A percentile compares a stretch with the other conserved stretches of the same genome.
phyloP scores from a whole-genome alignment of 1,140 invertebrate species.

The Cyclargus thomasi region DNA sequence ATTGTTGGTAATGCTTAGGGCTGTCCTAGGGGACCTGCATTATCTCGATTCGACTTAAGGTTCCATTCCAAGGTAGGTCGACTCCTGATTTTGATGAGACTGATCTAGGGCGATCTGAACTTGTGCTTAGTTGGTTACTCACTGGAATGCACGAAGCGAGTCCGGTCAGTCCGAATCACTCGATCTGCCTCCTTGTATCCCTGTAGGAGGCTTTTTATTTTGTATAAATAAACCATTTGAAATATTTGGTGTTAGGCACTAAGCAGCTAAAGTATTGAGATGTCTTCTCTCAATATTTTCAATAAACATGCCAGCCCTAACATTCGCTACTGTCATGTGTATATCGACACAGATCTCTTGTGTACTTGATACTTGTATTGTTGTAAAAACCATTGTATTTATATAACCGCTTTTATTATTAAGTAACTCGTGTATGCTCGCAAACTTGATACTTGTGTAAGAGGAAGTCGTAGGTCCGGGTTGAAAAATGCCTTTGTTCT shows the following conservation, averaged over 20 bases:
- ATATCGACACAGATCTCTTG: not conserved
- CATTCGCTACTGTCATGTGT: not conserved
- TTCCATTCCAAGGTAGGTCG: too few relatives aligned
- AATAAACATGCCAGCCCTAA: not conserved
- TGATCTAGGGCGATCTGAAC: too few relatives aligned
- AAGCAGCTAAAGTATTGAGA: too few relatives aligned
- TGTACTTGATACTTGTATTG: not conserved
- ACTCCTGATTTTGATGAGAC: too few relatives aligned
- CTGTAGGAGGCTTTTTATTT: too few relatives aligned
- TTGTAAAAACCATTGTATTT: slow-evolving; percentile 6
- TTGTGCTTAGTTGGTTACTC: too few relatives aligned
- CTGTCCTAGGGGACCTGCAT: not conserved
- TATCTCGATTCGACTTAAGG: too few relatives aligned
- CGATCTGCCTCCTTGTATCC: too few relatives aligned
- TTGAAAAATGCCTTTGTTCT: not conserved
- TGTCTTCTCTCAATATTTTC: not conserved
- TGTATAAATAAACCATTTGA: too few relatives aligned
- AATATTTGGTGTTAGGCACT: too few relatives aligned
- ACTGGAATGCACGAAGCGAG: too few relatives aligned
- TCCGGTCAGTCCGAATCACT: too few relatives aligned
- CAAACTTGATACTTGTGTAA: not conserved
- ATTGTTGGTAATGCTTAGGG: not conserved
- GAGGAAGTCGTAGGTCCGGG: not conserved
- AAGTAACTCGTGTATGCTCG: not conserved
- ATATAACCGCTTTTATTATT: not conserved